These are phyloP conservation scores for Murina feae DNA, from an alignment of 2,113 vertebrate genomes.

Conservation along the genomic window DNA sequence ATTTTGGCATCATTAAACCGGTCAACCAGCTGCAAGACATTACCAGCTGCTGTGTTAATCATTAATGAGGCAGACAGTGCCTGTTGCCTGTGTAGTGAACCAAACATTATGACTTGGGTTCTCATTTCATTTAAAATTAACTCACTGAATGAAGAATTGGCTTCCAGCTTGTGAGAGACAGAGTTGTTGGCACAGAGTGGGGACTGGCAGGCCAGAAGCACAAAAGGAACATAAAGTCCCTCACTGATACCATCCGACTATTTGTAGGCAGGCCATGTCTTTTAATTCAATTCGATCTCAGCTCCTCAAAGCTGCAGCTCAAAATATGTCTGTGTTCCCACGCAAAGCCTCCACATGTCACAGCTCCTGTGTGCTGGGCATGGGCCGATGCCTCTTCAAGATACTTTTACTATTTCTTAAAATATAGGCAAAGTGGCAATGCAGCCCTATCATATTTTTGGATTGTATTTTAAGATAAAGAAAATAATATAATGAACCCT, in stretches of 20 bases:
- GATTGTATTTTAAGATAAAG: background rate
- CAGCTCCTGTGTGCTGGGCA: background rate
- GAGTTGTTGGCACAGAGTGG: slow-evolving; percentile 54
- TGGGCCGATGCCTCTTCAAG: background rate
- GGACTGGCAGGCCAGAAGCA: slow-evolving; percentile 46
- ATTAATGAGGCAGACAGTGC: slow-evolving; percentile 75
- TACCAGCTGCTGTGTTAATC: slow-evolving; percentile 72
- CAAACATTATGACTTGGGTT: slow-evolving; percentile 68
- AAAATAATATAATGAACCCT: background rate
- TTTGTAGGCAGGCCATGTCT: slow-evolving; percentile 1
- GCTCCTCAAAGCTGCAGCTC: background rate
- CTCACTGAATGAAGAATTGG: slow-evolving; percentile 65
- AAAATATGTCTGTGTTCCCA: background rate
- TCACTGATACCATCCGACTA: slow-evolving; percentile 2
- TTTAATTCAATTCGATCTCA: background rate
- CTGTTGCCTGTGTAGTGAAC: slow-evolving; percentile 70
- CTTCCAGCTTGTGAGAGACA: slow-evolving; percentile 56
- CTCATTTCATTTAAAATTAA: slow-evolving; percentile 76
- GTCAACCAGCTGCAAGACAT: slow-evolving; percentile 72
- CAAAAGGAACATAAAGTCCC: slow-evolving; percentile 60
- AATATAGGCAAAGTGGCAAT: background rate
- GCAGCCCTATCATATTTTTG: background rate
- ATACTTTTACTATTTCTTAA: background rate
- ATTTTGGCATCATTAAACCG: slow-evolving; percentile 64
- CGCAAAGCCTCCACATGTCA: background rate